A percentile compares a stretch with the other conserved stretches of the same genome.
phyloP scores from a whole-genome alignment of 2,888 invertebrate species.

The Conomelus anceps region DNA sequence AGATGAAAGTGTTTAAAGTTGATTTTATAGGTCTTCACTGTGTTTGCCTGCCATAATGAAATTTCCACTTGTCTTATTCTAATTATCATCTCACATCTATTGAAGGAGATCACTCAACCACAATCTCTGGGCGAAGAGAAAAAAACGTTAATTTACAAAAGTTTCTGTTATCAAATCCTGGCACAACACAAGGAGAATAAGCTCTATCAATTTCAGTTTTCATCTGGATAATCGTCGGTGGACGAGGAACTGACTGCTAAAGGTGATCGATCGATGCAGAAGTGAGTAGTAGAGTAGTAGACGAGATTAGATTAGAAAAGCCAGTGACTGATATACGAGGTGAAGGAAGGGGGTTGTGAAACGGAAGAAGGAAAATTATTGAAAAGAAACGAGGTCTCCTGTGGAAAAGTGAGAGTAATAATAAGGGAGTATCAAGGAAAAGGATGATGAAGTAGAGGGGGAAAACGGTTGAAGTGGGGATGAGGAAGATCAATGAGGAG shows the following conservation, averaged over 20 bases:
- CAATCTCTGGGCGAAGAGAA: neutral
- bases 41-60: neutral
- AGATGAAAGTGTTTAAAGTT: no score
- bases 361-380: neutral
- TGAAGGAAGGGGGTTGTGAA: neutral
- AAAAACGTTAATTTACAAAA: neutral
- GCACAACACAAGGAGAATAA: neutral
- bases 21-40: neutral
- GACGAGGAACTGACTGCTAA: neutral
- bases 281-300: no score
- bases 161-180: neutral
- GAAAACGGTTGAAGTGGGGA: neutral
- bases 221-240: neutral
- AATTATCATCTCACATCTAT: neutral
- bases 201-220: neutral
- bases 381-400: neutral
- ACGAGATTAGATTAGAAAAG: neutral
- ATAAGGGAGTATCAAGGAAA: neutral
- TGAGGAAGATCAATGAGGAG: neutral
- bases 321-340: neutral
- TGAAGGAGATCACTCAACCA: neutral
- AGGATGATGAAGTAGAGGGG: neutral
- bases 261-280: neutral
- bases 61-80: neutral
- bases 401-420: neutral